Evolutionary conservation across 2,888 invertebrate genomes (phyloP), one percentile per base, ranked within the genome.

Genomic region (Mellilla xanthometata): DNA sequence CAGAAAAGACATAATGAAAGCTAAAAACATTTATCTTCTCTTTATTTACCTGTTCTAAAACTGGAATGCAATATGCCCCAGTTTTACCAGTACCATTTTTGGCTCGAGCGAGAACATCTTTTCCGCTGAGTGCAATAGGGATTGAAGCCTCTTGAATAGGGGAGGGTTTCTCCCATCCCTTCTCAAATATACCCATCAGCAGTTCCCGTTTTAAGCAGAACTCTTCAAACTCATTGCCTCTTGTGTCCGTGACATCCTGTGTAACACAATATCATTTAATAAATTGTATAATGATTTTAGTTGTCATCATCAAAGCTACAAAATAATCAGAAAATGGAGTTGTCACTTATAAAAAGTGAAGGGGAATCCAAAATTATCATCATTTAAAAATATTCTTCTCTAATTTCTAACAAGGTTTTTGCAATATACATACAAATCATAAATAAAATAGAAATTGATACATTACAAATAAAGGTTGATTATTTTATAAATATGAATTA

Each of bases 51-150:
- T 97, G 96, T 92, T 99, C 99, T 81, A 99, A 91, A 64, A 99
- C 96, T 68, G 99, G 99, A 90, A 99, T 99, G 80, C 97, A 96
- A 86, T 99, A 99, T 62, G 99, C 99, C 75, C 99, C 99, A 75
- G 99, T 99, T 92, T 99, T 99, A 73, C 94, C 99, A 63, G 99
- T 99, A 70, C 99, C 99, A 90, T 99, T 99, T 91, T 99, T 99
- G 65, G 99, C 99, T 83, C 99, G 93, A 50, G 99, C 99, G 72
- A 99, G 93, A 66, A 99, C 95, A 91, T 99, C 99, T 90, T 98
- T 95, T 71, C 99, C 99, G 72, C 97, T 96, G 65, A 99, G 93
- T 58, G 99, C 99, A 74, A 99, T 97, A 53, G 99, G 99, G 90
- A 99, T 99, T 79, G 99, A 97, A 72, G 97, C 97, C 92, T 99